Evolutionary conservation across 2,888 invertebrate species (phyloP), one percentile per base, ranked within the genome.

Genomic region (Lymantria monacha): DNA sequence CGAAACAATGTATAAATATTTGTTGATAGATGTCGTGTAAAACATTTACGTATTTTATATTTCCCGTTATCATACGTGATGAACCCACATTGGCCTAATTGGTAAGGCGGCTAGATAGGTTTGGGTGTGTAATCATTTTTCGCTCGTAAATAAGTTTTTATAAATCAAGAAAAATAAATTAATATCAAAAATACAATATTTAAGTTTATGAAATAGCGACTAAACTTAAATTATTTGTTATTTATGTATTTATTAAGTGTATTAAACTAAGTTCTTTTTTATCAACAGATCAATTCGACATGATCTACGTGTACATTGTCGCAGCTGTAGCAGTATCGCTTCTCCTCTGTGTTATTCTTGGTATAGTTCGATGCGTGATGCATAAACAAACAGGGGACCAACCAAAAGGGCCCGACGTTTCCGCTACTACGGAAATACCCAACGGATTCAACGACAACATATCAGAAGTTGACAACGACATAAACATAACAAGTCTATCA

Each of bases 391-490:
- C 93, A 45, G 85, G 92, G 30, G 92, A 93, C 59, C 92, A 93
- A 54, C 94, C 94, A 15, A 95, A 95, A 84, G 95, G 95, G 55
- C 93, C 93, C 15, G 94, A 94, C 46, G 93, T 94, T 55, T 93
- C 95, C 46, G 94, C 95, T 57, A 95, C 95, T 56, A 95, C 96
- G 42, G 93, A 96, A 63, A 91, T 96, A 52, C 95, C 96, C 11
- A 95, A 96, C 77, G 96, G 96, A 52, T 96, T 97, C 85, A 95
- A 94, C 66, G 97, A 97, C 87, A 96, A 96, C 82, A 95, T 97
- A 85, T 96, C 96, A 68, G 97, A 97, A 87, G 92, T 96, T 41
- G 96, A 96, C 81, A 95, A 95, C 43, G 95, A 96, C 70, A 95
- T 95, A 53, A 95, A 95, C 76, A 93, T 95, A 61, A 94, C 94